Evolutionary conservation across 2,888 invertebrate genomes (phyloP).

Genomic region (Trichogramma dendrolimi): DNA sequence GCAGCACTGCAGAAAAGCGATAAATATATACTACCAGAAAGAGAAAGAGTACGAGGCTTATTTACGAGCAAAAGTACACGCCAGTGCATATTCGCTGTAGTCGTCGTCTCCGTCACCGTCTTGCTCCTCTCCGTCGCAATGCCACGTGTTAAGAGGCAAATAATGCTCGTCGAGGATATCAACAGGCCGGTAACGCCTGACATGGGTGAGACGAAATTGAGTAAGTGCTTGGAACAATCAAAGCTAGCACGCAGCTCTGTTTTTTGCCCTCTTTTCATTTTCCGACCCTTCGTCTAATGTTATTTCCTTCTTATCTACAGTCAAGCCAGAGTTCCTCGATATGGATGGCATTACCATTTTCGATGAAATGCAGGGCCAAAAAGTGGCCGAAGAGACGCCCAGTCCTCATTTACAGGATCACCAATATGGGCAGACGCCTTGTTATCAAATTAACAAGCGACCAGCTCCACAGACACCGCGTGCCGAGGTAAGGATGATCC

Average conservation of each 20-base stretch:
- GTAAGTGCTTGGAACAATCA: conserved; percentile 33
- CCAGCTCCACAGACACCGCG: conserved; percentile 47
- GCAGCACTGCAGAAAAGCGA: no score
- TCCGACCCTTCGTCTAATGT: no score
- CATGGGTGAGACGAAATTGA: conserved; percentile 48
- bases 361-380: conserved; percentile 47
- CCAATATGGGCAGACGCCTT: conserved; percentile 78
- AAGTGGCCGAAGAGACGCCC: conserved; percentile 53
- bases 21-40: no score
- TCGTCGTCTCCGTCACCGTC: no score
- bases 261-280: no score
- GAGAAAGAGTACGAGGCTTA: no score
- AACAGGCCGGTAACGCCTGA: conserved; percentile 51
- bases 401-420: conserved; percentile 81
- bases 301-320: conserved; percentile 29
- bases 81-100: no score
- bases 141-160: conserved; percentile 51
- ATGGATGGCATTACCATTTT: conserved; percentile 39
- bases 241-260: not conserved
- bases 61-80: no score
- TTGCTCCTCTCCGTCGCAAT: conserved; percentile 30
- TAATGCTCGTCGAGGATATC: conserved; percentile 48
- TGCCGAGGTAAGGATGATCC: conserved; percentile 42
- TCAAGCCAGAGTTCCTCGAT: conserved; percentile 48
- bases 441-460: conserved; percentile 49